Base-by-base conservation (phyloP, 2,113 vertebrate genomes). In the Maccullochella peelii region DNA sequence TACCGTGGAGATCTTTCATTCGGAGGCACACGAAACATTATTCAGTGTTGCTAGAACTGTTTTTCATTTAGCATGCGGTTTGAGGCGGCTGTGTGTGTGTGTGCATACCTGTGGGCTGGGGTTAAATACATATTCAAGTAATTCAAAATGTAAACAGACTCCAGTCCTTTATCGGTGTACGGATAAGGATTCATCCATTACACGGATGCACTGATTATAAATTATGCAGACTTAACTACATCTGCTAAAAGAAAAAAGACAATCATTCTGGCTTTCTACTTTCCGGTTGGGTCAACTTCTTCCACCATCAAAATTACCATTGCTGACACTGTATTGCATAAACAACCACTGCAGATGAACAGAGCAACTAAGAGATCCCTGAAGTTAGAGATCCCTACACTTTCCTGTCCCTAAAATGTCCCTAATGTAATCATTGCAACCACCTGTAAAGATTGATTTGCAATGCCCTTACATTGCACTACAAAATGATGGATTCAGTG, bases 131-230 rank as follows among this genome's bases (percentile, higher is more conserved):
- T 73, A 63, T 36, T 40, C 70, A 68, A 47, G 16, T 54, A 14
- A 70, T 68, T 79, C 44, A 55, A 79, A 67, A 80, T 69, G 54
- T 80, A 69, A 66, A 88, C 58, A 77, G 52, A 40, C 23, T 14
- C 40, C 0, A 6, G 15, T 50, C 61, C 8, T 15, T 66, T 42
- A 25, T 38, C 55, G 11, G 18, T 59, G 65, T 18, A 12, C 36
- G 11, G 8, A 50, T 18, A 12, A 44, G 11, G 6, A 50, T 18
- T 30, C 11, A 16, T 74, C 52, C 21, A 67, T 36, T 27, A 74
- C 69, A 44, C 6, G 8, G 21, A 62, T 67, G 76, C n/a, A 20
- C 16, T 25, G 36, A 72, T 55, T 61, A 9, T 11, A 30, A 79
- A 66, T 47, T 25, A 73, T 33, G 49, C 47, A 50, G 33, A 55